phyloP scores from a whole-genome alignment of 2,797 vertebrate genomes.

The Huso huso region DNA sequence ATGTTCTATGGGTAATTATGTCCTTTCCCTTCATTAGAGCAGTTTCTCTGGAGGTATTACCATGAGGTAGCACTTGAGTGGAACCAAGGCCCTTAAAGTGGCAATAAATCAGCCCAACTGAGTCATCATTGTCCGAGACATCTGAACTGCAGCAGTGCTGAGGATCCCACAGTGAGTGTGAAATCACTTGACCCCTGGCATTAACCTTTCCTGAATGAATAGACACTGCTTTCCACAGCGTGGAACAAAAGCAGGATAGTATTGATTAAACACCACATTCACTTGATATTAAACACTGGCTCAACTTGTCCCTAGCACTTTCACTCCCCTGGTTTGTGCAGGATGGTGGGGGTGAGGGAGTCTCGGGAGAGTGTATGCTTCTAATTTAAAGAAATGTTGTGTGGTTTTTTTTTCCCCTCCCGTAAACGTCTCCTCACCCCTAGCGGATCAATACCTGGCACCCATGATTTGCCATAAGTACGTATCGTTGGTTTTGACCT shows the following conservation, averaged over 20 bases:
- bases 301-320: conserved; percentile 64
- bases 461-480: conserved; percentile 71
- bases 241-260: conserved; percentile 88
- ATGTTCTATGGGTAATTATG: conserved; percentile 57
- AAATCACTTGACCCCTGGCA: conserved; percentile 98
- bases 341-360: not conserved
- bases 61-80: conserved; percentile 82
- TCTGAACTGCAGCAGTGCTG: conserved; percentile 78
- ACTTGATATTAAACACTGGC: conserved; percentile 93
- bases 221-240: conserved; percentile 78
- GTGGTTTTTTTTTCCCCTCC: conserved; percentile 49
- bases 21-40: conserved; percentile 60
- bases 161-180: conserved; percentile 88
- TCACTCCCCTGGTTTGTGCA: conserved; percentile 33
- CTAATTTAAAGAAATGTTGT: conserved; percentile 83
- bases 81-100: conserved; percentile 66
- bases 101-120: conserved; percentile 94
- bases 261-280: conserved; percentile 93
- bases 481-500: conserved; percentile 65
- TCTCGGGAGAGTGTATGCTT: conserved; percentile 79
- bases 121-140: conserved; percentile 89
- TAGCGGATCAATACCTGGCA: conserved; percentile 73
- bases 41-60: conserved; percentile 76
- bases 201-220: conserved; percentile 95
- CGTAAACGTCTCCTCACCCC: conserved; percentile 32